Evolutionary conservation across 2,888 invertebrate species (phyloP).

Genomic region (Melanargia galathea): DNA sequence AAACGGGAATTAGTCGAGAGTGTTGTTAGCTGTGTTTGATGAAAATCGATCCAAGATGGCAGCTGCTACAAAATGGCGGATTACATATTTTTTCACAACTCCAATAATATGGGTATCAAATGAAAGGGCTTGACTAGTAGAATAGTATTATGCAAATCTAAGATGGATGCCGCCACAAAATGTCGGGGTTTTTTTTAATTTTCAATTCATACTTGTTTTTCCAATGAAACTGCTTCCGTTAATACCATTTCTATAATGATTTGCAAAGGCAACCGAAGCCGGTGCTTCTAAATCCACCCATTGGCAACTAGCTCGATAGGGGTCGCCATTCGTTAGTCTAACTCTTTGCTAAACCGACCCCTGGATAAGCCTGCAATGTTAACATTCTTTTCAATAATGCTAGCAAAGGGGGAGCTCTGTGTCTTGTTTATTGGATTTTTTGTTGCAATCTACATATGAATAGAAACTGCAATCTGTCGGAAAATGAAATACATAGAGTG

Average conservation of each 20-base stretch:
- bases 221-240: background rate
- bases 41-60: too few relatives aligned
- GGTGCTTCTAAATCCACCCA: slow-evolving; percentile 39
- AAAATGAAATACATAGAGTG: slow-evolving; percentile 58
- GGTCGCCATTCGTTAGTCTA: slow-evolving; percentile 78
- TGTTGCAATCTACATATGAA: slow-evolving; percentile 81
- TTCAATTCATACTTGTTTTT: too few relatives aligned
- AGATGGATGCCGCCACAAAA: too few relatives aligned
- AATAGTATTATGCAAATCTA: too few relatives aligned
- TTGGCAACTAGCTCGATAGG: slow-evolving; percentile 48
- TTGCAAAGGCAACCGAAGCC: slow-evolving; percentile 11
- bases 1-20: too few relatives aligned
- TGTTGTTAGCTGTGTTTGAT: too few relatives aligned
- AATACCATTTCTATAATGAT: slow-evolving; percentile 12
- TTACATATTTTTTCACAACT: too few relatives aligned
- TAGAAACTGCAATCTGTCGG: slow-evolving; percentile 75
- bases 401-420: slow-evolving; percentile 71
- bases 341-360: slow-evolving; percentile 81
- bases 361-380: slow-evolving; percentile 76
- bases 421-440: slow-evolving; percentile 82
- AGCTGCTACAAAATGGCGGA: too few relatives aligned
- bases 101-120: too few relatives aligned
- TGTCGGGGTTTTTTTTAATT: too few relatives aligned
- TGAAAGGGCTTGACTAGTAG: too few relatives aligned
- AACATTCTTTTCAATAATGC: slow-evolving; percentile 82